A percentile compares a stretch with the other conserved stretches of the same genome.
Evolutionary conservation across 2,113 vertebrate genomes (phyloP).

Genomic region (Centrocercus urophasianus): DNA sequence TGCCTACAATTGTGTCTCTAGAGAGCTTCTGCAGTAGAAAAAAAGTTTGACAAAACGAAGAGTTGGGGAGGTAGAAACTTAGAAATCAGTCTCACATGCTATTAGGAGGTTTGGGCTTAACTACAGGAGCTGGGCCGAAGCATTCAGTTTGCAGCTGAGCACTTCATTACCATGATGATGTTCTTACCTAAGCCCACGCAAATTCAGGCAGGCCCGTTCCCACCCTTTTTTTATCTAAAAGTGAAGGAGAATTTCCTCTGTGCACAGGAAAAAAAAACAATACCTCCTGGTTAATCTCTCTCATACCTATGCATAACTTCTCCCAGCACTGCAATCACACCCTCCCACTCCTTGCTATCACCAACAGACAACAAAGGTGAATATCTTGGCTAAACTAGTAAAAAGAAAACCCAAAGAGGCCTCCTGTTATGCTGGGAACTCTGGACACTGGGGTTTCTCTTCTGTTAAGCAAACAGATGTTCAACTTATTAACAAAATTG

Average conservation of each 20-base stretch:
- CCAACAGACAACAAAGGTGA: background rate
- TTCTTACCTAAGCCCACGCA: constrained; percentile 45
- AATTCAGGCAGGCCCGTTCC: constrained; percentile 52
- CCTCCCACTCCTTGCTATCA: background rate
- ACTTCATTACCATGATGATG: constrained; percentile 3
- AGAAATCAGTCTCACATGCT: background rate
- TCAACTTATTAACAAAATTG: background rate
- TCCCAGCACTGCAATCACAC: background rate
- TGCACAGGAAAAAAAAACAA: background rate
- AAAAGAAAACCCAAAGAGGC: background rate
- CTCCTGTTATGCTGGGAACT: background rate
- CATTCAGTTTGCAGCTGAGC: background rate
- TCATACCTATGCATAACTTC: constrained; percentile 18
- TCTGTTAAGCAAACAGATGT: background rate
- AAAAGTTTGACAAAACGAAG: background rate
- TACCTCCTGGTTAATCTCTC: constrained; percentile 11
- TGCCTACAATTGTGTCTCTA: background rate
- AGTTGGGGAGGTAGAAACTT: background rate
- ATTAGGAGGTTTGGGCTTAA: background rate
- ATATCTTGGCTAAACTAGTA: background rate
- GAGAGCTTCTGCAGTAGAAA: background rate
- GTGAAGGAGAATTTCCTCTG: background rate
- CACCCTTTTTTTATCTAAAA: constrained; percentile 52
- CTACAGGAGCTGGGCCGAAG: constrained; percentile 23
- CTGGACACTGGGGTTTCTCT: background rate